Base-by-base conservation (phyloP, 2,797 vertebrate species). In the Pampus argenteus region DNA sequence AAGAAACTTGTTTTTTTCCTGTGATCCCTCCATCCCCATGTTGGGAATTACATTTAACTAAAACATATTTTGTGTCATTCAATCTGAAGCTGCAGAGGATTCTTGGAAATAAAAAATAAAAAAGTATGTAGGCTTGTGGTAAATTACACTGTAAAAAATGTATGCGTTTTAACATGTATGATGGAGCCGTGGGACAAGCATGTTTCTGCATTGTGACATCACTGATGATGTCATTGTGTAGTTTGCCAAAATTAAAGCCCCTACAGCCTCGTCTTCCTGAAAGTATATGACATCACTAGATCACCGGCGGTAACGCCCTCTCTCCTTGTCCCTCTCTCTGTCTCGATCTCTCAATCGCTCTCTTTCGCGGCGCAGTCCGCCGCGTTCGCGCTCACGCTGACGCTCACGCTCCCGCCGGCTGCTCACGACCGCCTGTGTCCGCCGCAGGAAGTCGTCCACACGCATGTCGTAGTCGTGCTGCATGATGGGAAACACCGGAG, bases 391-490 rank as follows among this genome's bases (percentile, higher is more conserved):
- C 6, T 97, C 96, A 10, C 95, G 93, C 69, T 98, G 96, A 0
- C 96, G 93, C 28, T 97, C 97, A 9, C 95, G 92, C 95, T 95
- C 91, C 88, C 97, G 55, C 92, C 97, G 94, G 22, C 97, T 96
- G 34, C 96, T 98, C 79, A 99, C 98, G 66, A 98, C 98, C 0
- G 97, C 97, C 91, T 99, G 98, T 0, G 97, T 99, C 45, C 98
- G 95, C 48, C 98, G 95, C 82, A 99, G 95, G 86, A 99, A 99
- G 91, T 99, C 98, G 0, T 99, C 98, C 74, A 99, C 97, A 2
- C 97, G 95, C 98, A 99, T 99, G 82, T 99, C 98, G 15, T 99
- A 99, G 91, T 99, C 98, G 0, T 99, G 98, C 98, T 99, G 92
- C 15, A 77, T 80, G 75, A 83, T 3, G 64, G 23, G 54, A 5